Evolutionary conservation across 2,797 vertebrate genomes (phyloP).

Genomic region (Bovichtus variegatus): DNA sequence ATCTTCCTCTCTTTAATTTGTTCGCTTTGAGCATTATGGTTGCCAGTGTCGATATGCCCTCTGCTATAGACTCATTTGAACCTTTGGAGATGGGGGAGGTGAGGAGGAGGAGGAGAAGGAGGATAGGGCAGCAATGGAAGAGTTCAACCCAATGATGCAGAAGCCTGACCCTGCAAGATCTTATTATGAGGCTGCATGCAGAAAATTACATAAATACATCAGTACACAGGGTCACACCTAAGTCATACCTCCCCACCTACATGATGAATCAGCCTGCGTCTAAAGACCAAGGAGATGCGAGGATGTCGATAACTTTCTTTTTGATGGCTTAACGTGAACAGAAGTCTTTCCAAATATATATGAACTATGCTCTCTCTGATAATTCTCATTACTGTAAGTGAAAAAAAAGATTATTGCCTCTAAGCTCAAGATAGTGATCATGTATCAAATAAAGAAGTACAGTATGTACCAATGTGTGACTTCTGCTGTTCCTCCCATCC

Average conservation of each 20-base stretch:
- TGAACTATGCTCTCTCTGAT: constrained; percentile 24
- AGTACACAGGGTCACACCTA: constrained; percentile 36
- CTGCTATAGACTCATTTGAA: constrained; percentile 39
- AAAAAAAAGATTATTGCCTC: constrained; percentile 9
- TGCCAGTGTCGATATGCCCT: constrained; percentile 48
- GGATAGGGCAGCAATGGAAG: constrained; percentile 31
- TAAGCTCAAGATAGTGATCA: not conserved
- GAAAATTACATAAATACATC: constrained; percentile 38
- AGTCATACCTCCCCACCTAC: constrained; percentile 32
- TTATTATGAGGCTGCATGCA: constrained; percentile 49
- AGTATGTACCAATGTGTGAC: constrained; percentile 49
- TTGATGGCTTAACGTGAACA: constrained; percentile 7
- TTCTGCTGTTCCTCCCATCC: constrained; percentile 43
- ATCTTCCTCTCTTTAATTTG: constrained; percentile 53
- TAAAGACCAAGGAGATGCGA: constrained; percentile 16
- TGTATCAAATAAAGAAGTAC: constrained; percentile 45
- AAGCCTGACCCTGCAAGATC: constrained; percentile 56
- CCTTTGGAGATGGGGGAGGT: constrained; percentile 46
- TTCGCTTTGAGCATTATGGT: constrained; percentile 51
- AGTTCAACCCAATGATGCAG: constrained; percentile 45
- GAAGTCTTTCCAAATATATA: not conserved
- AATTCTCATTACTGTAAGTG: constrained; percentile 6
- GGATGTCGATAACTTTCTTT: not conserved
- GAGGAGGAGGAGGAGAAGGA: constrained; percentile 49
- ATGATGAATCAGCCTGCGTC: constrained; percentile 23